Conservation (phyloP, 2,888 invertebrate genomes). For the Himalopsyche tibetana region DNA sequence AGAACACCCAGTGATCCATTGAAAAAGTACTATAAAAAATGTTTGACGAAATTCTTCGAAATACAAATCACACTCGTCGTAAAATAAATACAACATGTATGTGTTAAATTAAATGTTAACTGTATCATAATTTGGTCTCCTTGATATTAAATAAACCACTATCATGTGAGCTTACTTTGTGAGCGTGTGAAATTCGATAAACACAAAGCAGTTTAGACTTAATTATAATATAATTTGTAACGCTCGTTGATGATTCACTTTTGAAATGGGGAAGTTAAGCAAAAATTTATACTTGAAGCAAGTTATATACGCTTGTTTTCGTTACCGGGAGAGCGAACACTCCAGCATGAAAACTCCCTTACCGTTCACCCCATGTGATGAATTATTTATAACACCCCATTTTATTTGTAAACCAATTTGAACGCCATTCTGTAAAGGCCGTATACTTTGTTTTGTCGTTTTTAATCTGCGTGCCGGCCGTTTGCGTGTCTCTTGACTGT, state of each 20-base stretch:
- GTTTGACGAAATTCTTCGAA: too few species aligned
- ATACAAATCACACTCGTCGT: too few species aligned
- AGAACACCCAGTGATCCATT: too few species aligned
- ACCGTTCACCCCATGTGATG: slow-evolving; percentile 51
- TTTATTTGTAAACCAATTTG: slow-evolving; percentile 65
- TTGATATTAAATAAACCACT: too few species aligned
- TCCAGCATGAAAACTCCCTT: not conserved
- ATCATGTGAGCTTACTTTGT: too few species aligned
- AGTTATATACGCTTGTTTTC: not conserved
- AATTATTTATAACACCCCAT: slow-evolving; percentile 63
- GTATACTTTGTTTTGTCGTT: slow-evolving; percentile 10
- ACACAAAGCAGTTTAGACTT: too few species aligned
- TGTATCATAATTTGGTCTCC: too few species aligned
- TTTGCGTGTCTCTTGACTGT: not conserved
- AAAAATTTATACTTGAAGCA: not conserved
- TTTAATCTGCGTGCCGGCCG: slow-evolving; percentile 10
- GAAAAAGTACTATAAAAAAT: too few species aligned
- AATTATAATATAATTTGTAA: not conserved
- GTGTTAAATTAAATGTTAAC: too few species aligned
- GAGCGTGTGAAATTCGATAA: too few species aligned
- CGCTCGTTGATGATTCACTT: not conserved
- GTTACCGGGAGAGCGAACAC: not conserved
- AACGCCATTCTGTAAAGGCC: slow-evolving; percentile 60
- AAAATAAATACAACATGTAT: too few species aligned
- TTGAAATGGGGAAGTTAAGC: not conserved